These are phyloP conservation scores for Cylas formicarius DNA, from an alignment of 1,140 invertebrate genomes.

Conservation along the genomic window DNA sequence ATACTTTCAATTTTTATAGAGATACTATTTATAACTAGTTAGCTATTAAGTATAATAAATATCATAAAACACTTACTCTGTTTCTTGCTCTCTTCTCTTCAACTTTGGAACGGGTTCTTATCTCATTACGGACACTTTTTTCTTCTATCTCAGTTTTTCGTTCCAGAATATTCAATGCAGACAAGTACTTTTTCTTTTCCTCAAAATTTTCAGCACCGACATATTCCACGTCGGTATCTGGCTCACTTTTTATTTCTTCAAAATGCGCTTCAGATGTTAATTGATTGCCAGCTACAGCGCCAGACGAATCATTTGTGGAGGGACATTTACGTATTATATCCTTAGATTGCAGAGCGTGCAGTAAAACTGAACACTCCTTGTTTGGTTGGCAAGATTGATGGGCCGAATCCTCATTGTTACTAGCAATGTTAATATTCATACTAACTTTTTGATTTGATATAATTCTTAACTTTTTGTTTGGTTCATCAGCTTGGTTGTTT, in stretches of 20 bases:
- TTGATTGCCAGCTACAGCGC: too few species aligned
- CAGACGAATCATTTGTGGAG: conserved; percentile 6
- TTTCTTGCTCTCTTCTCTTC: conserved; percentile 30
- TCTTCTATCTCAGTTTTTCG: conserved; percentile 25
- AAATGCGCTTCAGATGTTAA: conserved; percentile 7
- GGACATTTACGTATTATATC: conserved; percentile 10
- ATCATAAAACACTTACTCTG: conserved; percentile 17
- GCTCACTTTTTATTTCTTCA: conserved; percentile 41
- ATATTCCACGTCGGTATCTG: conserved; percentile 31
- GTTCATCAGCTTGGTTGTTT: conserved; percentile 3
- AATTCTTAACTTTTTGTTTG: too few species aligned
- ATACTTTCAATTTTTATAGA: too few species aligned
- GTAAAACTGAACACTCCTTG: too few species aligned
- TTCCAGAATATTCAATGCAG: conserved; percentile 35
- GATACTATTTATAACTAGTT: too few species aligned
- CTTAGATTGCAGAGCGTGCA: conserved; percentile 8
- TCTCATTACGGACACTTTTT: conserved; percentile 25
- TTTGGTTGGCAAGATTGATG: too few species aligned
- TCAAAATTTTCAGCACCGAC: conserved; percentile 30
- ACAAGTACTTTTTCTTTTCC: conserved; percentile 32
- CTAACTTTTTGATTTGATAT: too few species aligned
- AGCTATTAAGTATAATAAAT: too few species aligned
- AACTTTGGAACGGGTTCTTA: conserved; percentile 33
- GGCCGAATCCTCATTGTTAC: too few species aligned
- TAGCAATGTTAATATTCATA: too few species aligned